Evolutionary conservation across 2,113 vertebrate species (phyloP), one percentile per base, ranked within the genome.

Genomic region (Petrocephalus zakoni): DNA sequence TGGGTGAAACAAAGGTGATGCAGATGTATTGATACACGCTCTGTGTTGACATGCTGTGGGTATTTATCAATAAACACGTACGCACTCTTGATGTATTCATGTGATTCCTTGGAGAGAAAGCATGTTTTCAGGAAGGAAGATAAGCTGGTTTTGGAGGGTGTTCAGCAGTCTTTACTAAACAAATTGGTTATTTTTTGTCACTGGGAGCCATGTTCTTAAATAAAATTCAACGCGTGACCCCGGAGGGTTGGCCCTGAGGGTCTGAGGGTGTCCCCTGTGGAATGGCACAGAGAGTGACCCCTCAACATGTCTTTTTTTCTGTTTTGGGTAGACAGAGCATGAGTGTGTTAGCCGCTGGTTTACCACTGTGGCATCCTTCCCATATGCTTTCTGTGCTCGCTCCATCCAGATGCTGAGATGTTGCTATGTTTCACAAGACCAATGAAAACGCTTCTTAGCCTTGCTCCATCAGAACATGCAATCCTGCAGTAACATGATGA

Each of bases 1-100:
- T 94, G 92, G 93, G 90, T 92, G 93, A 95, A 94, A 91, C 93
- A 94, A 90, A 90, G 86, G 78, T 85, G 86, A 86, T 87, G 81
- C 68, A 55, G 85, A 88, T 19, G 81, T 81, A 55, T 49, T 86
- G 91, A 64, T 82, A 78, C 34, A 42, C 15, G 34, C 72, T 34
- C 29, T 19, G 34, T 42, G 72, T 78, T 78, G 34, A 78, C 42
- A 7, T 78, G 17, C 29, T 42, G 13, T 34, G 72, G 34, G 34
- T 78, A 19, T 42, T 42, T 78, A 42, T 78, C 72, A 42, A 78
- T 78, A 37, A 17, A 34, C 72, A 34, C 34, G 34, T 19, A 68
- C 10, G n/a, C 25, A 5, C 61, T 68, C n/a, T 68, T 68, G n/a
- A 64, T 64, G 8, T 68, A 68, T 68, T 68, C 61, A 68, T 10